phyloP scores from a whole-genome alignment of 2,113 vertebrate species.

The Nothobranchius kuhntae region DNA sequence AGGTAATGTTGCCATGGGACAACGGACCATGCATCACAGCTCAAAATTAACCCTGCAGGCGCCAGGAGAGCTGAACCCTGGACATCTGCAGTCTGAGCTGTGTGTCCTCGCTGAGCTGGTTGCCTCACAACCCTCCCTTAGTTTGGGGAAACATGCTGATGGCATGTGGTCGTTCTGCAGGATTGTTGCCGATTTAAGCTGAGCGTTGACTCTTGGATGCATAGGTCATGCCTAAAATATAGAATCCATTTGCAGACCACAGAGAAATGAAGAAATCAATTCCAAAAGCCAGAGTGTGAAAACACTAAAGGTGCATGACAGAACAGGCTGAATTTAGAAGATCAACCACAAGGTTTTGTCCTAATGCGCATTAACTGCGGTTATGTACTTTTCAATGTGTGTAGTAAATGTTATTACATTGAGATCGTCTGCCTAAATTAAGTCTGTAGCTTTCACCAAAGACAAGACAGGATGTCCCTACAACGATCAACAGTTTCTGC shows the following conservation, averaged over 20 bases:
- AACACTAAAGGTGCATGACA: not conserved
- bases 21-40: constrained; percentile 52
- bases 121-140: constrained; percentile 67
- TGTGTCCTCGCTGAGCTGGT: constrained; percentile 65
- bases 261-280: not conserved
- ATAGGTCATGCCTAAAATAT: constrained; percentile 39
- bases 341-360: not conserved
- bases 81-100: constrained; percentile 56
- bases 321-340: not conserved
- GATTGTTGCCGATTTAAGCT: constrained; percentile 58
- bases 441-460: not conserved
- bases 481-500: constrained; percentile 25
- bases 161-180: constrained; percentile 51
- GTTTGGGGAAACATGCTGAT: constrained; percentile 74
- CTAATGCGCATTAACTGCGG: constrained; percentile 1
- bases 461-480: not conserved
- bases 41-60: constrained; percentile 70
- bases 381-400: constrained; percentile 26
- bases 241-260: constrained; percentile 10
- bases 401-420: not conserved
- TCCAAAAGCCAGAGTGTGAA: not conserved
- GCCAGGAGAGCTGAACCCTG: constrained; percentile 56
- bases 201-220: constrained; percentile 13
- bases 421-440: constrained; percentile 26
- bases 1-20: constrained; percentile 52